phyloP scores from a whole-genome alignment of 2,797 vertebrate species.

The Pagetopsis macropterus region DNA sequence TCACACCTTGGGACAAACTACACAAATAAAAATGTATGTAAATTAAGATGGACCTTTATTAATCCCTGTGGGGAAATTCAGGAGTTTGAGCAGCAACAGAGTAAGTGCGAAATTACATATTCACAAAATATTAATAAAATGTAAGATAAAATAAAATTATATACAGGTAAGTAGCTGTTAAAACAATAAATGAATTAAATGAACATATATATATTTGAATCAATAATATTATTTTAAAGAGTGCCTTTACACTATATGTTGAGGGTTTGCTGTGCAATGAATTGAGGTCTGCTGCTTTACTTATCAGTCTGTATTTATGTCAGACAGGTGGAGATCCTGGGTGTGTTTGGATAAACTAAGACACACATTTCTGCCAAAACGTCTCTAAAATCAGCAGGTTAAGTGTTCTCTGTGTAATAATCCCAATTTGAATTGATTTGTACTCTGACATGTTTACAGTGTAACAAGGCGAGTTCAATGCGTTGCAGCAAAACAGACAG shows the following conservation, averaged over 20 bases:
- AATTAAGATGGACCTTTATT: too few relatives aligned
- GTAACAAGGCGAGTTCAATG: not conserved
- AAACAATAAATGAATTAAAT: too few relatives aligned
- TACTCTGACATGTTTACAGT: not conserved
- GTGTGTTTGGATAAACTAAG: not conserved
- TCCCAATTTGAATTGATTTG: too few relatives aligned
- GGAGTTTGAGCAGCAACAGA: too few relatives aligned
- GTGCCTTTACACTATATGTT: not conserved
- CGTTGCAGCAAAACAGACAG: not conserved
- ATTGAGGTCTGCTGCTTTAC: not conserved
- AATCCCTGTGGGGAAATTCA: too few relatives aligned
- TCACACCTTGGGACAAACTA: too few relatives aligned
- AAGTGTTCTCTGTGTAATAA: not conserved
- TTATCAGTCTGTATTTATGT: constrained; percentile 1
- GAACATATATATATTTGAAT: too few relatives aligned
- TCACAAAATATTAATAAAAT: too few relatives aligned
- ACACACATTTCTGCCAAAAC: not conserved
- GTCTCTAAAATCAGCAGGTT: not conserved
- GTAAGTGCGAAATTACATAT: too few relatives aligned
- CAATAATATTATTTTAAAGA: not conserved
- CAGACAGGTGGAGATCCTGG: constrained; percentile 1
- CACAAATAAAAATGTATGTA: too few relatives aligned
- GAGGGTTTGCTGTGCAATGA: not conserved
- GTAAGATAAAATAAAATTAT: too few relatives aligned
- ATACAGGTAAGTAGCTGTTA: too few relatives aligned